Evolutionary conservation across 1,140 invertebrate genomes (phyloP), one percentile per base, ranked within the genome.

Genomic region (Drosophila lini): DNA sequence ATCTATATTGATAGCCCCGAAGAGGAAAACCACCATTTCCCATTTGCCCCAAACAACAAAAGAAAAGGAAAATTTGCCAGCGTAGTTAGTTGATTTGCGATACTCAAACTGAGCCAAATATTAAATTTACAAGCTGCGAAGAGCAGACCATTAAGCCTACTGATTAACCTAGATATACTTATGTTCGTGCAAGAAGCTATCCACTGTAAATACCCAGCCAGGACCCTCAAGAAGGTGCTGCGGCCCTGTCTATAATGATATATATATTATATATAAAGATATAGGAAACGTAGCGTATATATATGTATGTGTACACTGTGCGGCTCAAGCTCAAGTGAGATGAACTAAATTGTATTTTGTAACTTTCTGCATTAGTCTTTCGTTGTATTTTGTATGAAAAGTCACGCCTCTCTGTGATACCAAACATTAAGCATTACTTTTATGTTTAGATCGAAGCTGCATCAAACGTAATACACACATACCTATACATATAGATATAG

Each of bases 341-440:
- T 40, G 44, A 77, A 76, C 75, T 82, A 71, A 56, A 70, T 76
- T 78, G 71, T 85, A 89, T 89, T 81, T 90, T 85, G 77, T 90
- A 80, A 89, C 81, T 78, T 78, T 89, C 81, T 89, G 74, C 78
- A 89, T 80, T 80, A 89, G 55, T 80, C 64, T 63, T 78, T 70
- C 41, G 74, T 88, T 86, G 68, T 80, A 79, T 75, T 84, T 80
- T 84, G 78, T 81, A 68, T 78, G 74, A 69, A 84, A 91, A 91
- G 90, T 92, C 91, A 92, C 91, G 91, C 81, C 91, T 92, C 91
- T 92, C 91, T 92, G 91, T 92, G 91, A 92, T 92, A 92, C 82
- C 81, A 91, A 88, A 91, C 78, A 88, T 91, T 89, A 91, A 91
- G 82, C 85, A 85, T 91, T 86, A 91, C 64, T 81, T 81, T 91